Evolutionary conservation across 2,888 invertebrate species (phyloP).

Genomic region (Ellobium chinense): DNA sequence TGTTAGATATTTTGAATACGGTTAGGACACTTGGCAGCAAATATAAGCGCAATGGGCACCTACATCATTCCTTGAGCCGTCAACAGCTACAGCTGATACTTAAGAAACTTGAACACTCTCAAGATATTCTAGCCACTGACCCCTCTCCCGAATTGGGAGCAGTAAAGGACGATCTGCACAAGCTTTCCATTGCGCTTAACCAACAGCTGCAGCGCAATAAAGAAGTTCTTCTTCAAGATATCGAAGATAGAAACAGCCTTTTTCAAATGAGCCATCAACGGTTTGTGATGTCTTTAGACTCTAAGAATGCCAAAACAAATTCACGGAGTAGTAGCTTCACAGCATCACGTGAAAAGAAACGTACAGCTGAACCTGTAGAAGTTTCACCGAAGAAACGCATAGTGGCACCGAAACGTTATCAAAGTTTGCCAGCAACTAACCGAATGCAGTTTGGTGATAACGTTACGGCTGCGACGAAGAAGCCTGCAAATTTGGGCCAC

Average conservation of each 20-base stretch:
- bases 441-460: no score
- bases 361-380: no score
- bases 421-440: background rate
- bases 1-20: background rate
- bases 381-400: no score
- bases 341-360: background rate
- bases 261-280: no score
- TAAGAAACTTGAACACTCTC: background rate
- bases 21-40: background rate
- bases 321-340: no score
- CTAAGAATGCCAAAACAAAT: no score
- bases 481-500: no score
- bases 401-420: background rate
- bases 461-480: no score
- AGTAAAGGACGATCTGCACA: background rate
- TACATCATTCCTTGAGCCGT: background rate
- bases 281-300: no score
- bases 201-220: slow-evolving; percentile 8
- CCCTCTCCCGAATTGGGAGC: background rate
- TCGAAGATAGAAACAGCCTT: background rate
- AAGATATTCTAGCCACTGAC: background rate
- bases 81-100: slow-evolving; percentile 1
- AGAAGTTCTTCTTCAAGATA: background rate
- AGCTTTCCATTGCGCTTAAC: background rate
- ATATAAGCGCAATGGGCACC: background rate